These are phyloP conservation scores for Eristalis tenax DNA, from an alignment of 2,888 invertebrate genomes.

Conservation along the genomic window DNA sequence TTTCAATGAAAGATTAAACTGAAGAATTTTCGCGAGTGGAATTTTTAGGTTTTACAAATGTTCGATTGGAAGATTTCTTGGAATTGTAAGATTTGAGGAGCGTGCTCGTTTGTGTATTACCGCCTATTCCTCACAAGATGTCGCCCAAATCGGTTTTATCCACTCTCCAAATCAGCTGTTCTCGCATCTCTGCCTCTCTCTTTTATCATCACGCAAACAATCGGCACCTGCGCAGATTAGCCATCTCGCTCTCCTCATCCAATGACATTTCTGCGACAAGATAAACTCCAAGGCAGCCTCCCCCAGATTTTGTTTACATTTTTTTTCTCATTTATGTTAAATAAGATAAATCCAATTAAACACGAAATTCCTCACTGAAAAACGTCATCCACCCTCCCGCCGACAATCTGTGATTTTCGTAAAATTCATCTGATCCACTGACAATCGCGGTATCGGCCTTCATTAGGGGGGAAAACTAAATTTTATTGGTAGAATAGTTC, in stretches of 20 bases:
- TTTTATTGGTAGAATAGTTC: not conserved
- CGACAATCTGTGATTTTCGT: not conserved
- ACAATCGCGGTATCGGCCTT: not conserved
- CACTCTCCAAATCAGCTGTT: conserved; percentile 42
- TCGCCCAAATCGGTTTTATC: not conserved
- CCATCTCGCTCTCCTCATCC: conserved; percentile 40
- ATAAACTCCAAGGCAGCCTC: conserved; percentile 55
- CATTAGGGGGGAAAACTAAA: conserved; percentile 2
- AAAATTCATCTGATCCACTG: not conserved
- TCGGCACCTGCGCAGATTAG: conserved; percentile 31
- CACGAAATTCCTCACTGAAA: conserved; percentile 25
- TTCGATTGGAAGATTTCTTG: no score
- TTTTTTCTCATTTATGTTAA: conserved; percentile 20
- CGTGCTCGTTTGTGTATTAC: not conserved
- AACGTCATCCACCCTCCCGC: not conserved
- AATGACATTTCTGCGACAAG: conserved; percentile 61
- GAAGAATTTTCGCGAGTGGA: no score
- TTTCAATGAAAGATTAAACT: no score
- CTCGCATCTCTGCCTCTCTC: conserved; percentile 23
- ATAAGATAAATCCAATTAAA: conserved; percentile 2
- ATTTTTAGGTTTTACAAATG: no score
- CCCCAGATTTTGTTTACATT: conserved; percentile 67
- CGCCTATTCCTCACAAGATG: conserved; percentile 20
- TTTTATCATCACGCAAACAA: conserved; percentile 18
- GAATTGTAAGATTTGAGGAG: no score